Base-by-base conservation (phyloP, 64 coral and sea anemone genomes). In the Stichodactyla mertensii region DNA sequence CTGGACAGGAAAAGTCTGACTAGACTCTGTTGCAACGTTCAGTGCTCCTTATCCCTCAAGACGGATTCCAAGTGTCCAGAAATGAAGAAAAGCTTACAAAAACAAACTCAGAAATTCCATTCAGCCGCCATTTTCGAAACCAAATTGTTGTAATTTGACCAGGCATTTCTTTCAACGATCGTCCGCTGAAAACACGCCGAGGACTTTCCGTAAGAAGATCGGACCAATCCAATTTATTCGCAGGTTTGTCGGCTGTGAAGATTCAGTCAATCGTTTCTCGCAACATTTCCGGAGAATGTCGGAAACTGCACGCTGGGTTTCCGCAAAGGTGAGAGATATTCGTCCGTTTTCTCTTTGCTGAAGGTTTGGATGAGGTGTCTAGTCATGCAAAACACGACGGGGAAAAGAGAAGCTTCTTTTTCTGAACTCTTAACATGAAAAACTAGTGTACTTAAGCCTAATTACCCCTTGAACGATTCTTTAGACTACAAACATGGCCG, bases 371-470 rank as follows among this genome's bases (percentile, higher is more conserved):
- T 45, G 36, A 45, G 36, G 54, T 74, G 69, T 74, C 36, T 74
- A 81, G 51, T 81, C 78, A 81, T 81, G 78, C 78, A 81, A 81
- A 81, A 81, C 78, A 74, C 69, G 69, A 74, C 69, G 69, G 69
- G 69, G 69, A 31, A 74, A 70, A 74, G 56, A 71, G 51, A 53
- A 81, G 78, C 78, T 52, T 81, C 78, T 53, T 28, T 81, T 81
- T 81, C n/a, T 19, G 36, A 13, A 55, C 16, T 52, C 54, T 81
- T 81, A 55, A 53, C 51, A 81, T 81, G 52, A 81, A 81, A 18
- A 28, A 53, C 13, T 81, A 20, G 52, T 16, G 1, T 52, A 53
- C 19, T 81, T 53, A 74, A 80, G 16, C 78, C 53, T 20, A 55
- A 53, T 53, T 11, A 81, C 78, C 3, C 6, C 6, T 23, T 20